A percentile compares a stretch with the other conserved stretches of the same genome.
phyloP scores from a whole-genome alignment of 2,888 invertebrate genomes.

The Limnephilus auricula region DNA sequence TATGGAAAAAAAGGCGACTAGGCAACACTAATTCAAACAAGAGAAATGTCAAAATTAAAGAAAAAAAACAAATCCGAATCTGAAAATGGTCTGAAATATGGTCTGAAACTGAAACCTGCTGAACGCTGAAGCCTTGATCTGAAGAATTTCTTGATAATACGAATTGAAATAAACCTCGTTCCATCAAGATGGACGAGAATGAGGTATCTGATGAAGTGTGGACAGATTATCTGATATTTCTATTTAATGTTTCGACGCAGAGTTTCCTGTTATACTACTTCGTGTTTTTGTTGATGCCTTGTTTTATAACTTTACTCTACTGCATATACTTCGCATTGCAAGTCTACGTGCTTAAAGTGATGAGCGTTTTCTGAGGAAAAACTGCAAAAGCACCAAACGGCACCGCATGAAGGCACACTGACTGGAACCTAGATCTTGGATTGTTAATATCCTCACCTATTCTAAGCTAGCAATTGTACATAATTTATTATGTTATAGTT shows the following conservation, averaged over 20 bases:
- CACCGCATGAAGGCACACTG: neutral
- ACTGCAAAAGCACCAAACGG: neutral
- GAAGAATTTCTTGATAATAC: neutral
- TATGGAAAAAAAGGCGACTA: no score
- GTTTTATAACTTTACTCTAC: conserved; percentile 20
- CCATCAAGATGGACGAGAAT: neutral
- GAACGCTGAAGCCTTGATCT: neutral
- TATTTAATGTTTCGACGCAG: conserved; percentile 18
- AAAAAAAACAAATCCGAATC: neutral
- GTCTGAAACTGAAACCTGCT: neutral
- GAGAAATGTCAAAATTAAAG: neutral
- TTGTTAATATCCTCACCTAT: neutral
- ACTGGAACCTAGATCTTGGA: conserved; percentile 28
- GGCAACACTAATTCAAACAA: neutral
- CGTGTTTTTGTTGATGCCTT: conserved; percentile 25
- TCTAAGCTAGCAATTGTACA: neutral
- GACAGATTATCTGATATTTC: conserved; percentile 27
- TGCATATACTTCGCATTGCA: conserved; percentile 24
- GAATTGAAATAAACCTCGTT: neutral
- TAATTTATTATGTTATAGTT: neutral
- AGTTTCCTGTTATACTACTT: conserved; percentile 27
- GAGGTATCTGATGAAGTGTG: conserved; percentile 30
- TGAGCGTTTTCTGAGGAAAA: neutral
- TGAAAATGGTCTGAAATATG: neutral
- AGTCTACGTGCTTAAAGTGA: conserved; percentile 20